Base-by-base conservation (phyloP, 2,113 vertebrate species). In the Candoia aspera region DNA sequence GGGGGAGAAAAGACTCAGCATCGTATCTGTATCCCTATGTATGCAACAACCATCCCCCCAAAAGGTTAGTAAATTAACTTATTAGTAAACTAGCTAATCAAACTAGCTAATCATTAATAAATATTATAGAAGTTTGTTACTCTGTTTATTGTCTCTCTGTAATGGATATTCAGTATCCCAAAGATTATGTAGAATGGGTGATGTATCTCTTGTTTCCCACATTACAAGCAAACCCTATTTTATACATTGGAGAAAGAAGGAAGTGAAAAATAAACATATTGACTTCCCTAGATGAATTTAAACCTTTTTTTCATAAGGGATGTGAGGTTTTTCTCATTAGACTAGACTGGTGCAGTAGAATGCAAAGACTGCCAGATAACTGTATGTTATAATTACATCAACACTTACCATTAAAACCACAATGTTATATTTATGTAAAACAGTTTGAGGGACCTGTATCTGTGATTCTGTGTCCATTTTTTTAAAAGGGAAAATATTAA, bases 41-140 rank as follows among this genome's bases (percentile, higher is more conserved):
- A 94, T 92, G 60, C 23, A 93, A 64, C 58, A 95, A 91, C 89
- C 8, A 46, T 89, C 84, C 57, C 85, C 93, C 91, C 68, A 94
- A 89, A 96, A 95, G 93, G 92, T 94, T 55, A 95, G 87, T 60
- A 91, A 95, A 93, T 94, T 89, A 94, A 93, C 94, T 33, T 37
- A 94, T 26, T 91, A 42, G 68, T 93, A 91, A 97, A 95, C 97
- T 94, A 84, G 49, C 49, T 49, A 94, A 49, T 90, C 88, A 92
- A 97, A 95, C 97, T 94, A 84, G 49, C 49, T 49, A 94, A 49
- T 90, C 88, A 92, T 95, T 97, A 96, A 94, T 91, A 88, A 96
- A 91, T 90, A 91, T 94, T 88, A 0, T 10, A 46, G 95, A 96
- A 93, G 54, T 94, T 83, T 93, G 87, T 90, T 92, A 83, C 94